Base-by-base conservation (phyloP, 2,888 invertebrate genomes). In the Myopa tessellatipennis region DNA sequence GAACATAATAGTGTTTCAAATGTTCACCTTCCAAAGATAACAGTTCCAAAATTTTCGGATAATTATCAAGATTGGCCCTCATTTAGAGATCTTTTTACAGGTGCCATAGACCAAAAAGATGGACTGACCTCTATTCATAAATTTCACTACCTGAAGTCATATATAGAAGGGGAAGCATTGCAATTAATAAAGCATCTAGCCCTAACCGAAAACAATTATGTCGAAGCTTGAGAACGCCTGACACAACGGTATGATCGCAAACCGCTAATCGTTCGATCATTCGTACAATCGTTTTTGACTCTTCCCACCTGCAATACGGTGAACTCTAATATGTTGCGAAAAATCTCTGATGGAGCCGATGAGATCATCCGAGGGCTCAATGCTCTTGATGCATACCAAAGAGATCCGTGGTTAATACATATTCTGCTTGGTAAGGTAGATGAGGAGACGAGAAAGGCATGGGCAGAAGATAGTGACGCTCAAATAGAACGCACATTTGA, bases 351-450 rank as follows among this genome's bases (percentile, higher is more conserved):
- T 26, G 26, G 26, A 26, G 26, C 26, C 26, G 26, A 18, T 61
- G n/a, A 61, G 18, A 18, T 18, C 26, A 18, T 61, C 16, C 61
- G 61, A 18, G 61, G 61, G 10, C 61, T 78, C 6, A 55, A 76
- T 71, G 79, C 74, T 6, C 63, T 79, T 1, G 34, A 63, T 26
- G 58, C 63, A 10, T 38, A 70, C 14, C 18, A 58, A 34, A 69
- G 78, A 2, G 77, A 81, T 74, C 76, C 77, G 7, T 78, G 77
- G 78, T 61, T 78, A 40, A 78, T 76, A 12, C 76, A 79, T 12
- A 36, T 26, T 26, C 26, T 26, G 1, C 26, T 26, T 26, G 26
- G 26, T 26, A 26, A 26, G 26, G 26, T 26, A 73, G 34, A 61
- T 80, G n/a, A 26, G 77, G 36, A 58, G 65, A 10, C 77, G 77